These are phyloP conservation scores for Adrianichthys oophorus DNA, from an alignment of 2,797 vertebrate species.

Conservation along the genomic window DNA sequence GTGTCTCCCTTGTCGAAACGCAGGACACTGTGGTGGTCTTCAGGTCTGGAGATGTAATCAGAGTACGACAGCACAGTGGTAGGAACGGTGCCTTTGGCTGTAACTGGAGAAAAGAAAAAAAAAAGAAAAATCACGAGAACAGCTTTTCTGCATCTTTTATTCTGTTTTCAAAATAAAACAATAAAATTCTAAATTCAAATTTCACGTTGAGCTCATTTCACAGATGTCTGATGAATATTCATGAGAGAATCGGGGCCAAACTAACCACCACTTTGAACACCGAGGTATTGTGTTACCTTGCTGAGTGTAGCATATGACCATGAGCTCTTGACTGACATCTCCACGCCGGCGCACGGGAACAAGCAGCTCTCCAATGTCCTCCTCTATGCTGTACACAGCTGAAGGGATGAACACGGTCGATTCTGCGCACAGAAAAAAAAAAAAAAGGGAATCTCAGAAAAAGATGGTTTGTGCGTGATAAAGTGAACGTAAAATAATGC, in stretches of 20 bases:
- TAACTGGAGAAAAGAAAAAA: slow-evolving; percentile 11
- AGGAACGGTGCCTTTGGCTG: slow-evolving; percentile 89
- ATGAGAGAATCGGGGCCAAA: background rate
- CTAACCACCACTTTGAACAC: background rate
- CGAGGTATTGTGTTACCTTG: slow-evolving; percentile 80
- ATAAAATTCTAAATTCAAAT: background rate
- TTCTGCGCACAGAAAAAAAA: slow-evolving; percentile 74
- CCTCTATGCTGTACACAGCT: slow-evolving; percentile 83
- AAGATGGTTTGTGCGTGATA: slow-evolving; percentile 8
- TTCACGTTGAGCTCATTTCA: slow-evolving; percentile 9
- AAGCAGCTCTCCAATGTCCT: slow-evolving; percentile 89
- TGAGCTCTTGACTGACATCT: slow-evolving; percentile 89
- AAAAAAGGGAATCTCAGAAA: slow-evolving; percentile 1
- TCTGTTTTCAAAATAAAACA: background rate
- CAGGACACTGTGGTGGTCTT: slow-evolving; percentile 89
- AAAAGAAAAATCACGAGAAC: background rate
- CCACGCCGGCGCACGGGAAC: slow-evolving; percentile 89
- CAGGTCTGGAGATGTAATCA: slow-evolving; percentile 92
- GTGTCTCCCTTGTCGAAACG: slow-evolving; percentile 88
- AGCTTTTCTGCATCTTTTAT: background rate
- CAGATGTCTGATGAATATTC: background rate
- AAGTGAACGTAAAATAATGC: slow-evolving; percentile 15
- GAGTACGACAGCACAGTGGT: slow-evolving; percentile 92
- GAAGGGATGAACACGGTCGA: slow-evolving; percentile 91
- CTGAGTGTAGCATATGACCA: slow-evolving; percentile 92